Base-by-base conservation (phyloP, 2,888 invertebrate genomes). In the Eremobia ochroleuca region DNA sequence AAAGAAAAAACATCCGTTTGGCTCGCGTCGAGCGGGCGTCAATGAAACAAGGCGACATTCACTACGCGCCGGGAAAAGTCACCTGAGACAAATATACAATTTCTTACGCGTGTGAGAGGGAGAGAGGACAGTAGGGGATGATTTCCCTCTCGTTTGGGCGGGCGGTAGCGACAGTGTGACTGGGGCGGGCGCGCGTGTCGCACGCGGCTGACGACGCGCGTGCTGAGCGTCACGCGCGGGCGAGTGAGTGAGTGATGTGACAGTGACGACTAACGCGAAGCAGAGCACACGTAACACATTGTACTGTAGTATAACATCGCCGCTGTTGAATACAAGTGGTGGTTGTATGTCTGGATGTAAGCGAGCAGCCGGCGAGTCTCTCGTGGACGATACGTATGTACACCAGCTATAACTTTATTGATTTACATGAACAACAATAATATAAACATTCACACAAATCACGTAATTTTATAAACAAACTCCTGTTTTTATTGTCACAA, bases 61-160 rank as follows among this genome's bases (percentile, higher is more conserved):
- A 95, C 94, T 83, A 85, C 82, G 75, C 79, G 81, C 86, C 90
- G 91, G 92, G 91, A 92, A 93, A 93, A 92, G 90, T 89, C 89
- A 86, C 80, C 77, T 62, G 94, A 91, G 91, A 94, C 80, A 83
- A 86, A 85, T 25, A 85, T 84, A 90, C 21, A 6, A 83, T 86
- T 81, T 64, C 64, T 81, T 85, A 77, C 79, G 79, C 90, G 91
- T 69, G 82, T 13, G 90, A 91, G 71, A 80, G 90, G 84, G 93
- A 92, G n/a, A 81, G 86, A 66, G 34, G 74, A 74, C 71, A 64
- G 72, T 83, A 85, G 92, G 94, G 94, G 94, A 90, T 91, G 93
- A 90, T 96, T 96, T 96, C 96, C 94, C 96, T 96, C 94, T 96
- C 95, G 94, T 93, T 95, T 92, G 94, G 93, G 91, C 91, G 92